phyloP scores from a whole-genome alignment of 2,888 invertebrate species.

The Actias luna region DNA sequence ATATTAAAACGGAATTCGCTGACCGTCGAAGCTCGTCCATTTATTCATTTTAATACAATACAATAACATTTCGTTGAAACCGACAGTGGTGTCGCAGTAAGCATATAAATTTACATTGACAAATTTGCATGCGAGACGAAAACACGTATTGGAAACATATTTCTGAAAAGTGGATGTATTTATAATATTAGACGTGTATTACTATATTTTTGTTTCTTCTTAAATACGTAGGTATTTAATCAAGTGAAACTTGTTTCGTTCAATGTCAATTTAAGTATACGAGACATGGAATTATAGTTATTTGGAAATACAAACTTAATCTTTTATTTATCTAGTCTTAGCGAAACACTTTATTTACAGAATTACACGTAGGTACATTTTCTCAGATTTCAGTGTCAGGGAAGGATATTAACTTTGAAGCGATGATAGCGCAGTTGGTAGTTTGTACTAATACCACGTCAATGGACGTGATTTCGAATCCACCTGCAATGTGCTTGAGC shows the following conservation, averaged over 20 bases:
- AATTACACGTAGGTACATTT: no score
- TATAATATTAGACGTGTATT: slow-evolving; percentile 4
- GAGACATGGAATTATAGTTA: neutral
- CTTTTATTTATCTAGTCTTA: neutral
- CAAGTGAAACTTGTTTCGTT: neutral
- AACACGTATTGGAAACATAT: slow-evolving; percentile 1
- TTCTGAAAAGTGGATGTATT: neutral
- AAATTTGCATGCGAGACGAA: slow-evolving; percentile 6
- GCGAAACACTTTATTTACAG: no score
- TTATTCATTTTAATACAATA: slow-evolving; percentile 9
- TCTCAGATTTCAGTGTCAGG: no score
- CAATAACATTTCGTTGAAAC: slow-evolving; percentile 23
- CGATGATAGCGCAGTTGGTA: no score
- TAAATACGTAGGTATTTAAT: slow-evolving; percentile 4
- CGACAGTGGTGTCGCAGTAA: neutral
- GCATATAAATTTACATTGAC: slow-evolving; percentile 16
- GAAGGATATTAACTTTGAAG: no score
- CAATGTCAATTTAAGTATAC: neutral
- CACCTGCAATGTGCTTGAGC: no score
- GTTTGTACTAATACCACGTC: no score
- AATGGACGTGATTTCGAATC: no score
- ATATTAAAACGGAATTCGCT: neutral
- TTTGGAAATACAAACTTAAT: neutral
- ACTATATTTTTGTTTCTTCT: neutral
- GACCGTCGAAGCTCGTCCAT: neutral